Base-by-base conservation (phyloP, 2,888 invertebrate species). In the Caenorhabditis zanzibari region DNA sequence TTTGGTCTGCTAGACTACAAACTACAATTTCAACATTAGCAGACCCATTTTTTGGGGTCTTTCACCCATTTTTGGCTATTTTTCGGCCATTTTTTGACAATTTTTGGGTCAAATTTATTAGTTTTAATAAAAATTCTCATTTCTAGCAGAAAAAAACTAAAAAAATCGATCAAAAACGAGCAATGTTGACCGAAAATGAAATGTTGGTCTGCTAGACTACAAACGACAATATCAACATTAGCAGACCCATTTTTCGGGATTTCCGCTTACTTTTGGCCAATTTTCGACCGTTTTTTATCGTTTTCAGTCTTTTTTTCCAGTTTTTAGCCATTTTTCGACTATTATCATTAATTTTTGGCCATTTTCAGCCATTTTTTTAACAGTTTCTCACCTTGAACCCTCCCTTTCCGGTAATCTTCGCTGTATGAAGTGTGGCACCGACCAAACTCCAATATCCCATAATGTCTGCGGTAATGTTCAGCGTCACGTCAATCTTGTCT, bases 401-500 rank as follows among this genome's bases (percentile, higher is more conserved):
- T 12, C 54, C 54, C 24, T 9, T 69, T 72, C 61, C 72, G 12
- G 47, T 76, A 47, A 85, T 68, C 10, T 9, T 47, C 16, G 66
- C 41, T 0, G 12, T n/a, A 49, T 73, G n/a, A 16, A 85, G 58
- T 28, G 64, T 74, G 12, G 86, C 85, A 38, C 69, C 71, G 3
- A 35, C 41, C 32, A 89, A 77, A 4, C 19, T 24, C 89, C 88
- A 88, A 47, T 87, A 88, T 47, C 86, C 85, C 26, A 71, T 22
- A 10, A 56, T n/a, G 22, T 86, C 82, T 56, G 84, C 84, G 41
- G 73, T 85, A 74, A 89, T 73, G 28, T 63, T 77, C 56, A 88
- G 77, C 72, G 75, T 64, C n/a, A 88, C 22, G 35, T 79, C 81
- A 54, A 86, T 75, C 2, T n/a, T 28, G 6, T 66, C 44, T 9